Conservation (phyloP, 2,888 invertebrate species). For the Cerastis rubricosa region DNA sequence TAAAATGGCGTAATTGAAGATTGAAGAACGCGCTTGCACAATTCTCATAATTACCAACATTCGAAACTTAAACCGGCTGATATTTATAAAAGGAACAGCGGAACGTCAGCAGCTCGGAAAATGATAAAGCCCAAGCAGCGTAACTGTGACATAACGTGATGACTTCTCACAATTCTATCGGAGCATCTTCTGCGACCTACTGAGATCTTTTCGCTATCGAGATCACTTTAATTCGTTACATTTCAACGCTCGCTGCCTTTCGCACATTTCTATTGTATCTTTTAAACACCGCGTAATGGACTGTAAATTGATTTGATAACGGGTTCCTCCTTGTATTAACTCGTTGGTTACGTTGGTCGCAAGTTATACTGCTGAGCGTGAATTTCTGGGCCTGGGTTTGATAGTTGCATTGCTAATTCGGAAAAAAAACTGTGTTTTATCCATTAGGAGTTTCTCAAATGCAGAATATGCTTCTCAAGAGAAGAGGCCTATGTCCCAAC, state of each 20-base stretch:
- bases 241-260: constrained; percentile 75
- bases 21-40: constrained; percentile 53
- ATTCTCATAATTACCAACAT: constrained; percentile 66
- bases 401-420: not conserved
- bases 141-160: constrained; percentile 84
- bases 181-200: constrained; percentile 77
- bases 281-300: constrained; percentile 72
- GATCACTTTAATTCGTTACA: constrained; percentile 73
- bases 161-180: constrained; percentile 75
- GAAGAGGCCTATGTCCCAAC: not conserved
- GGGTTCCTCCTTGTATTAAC: constrained; percentile 37
- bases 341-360: not conserved
- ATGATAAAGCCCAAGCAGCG: constrained; percentile 75
- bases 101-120: constrained; percentile 83
- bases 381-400: not conserved
- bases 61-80: constrained; percentile 72
- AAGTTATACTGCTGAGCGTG: not conserved
- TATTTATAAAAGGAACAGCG: constrained; percentile 73
- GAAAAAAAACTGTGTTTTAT: not conserved
- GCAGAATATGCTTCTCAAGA: not conserved
- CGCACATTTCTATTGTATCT: constrained; percentile 59
- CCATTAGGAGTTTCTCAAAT: not conserved
- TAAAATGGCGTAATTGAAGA: not conserved
- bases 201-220: constrained; percentile 79
- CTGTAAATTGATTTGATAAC: constrained; percentile 67